Evolutionary conservation across 2,113 vertebrate genomes (phyloP), one percentile per base, ranked within the genome.

Genomic region (Perca schrenkii): DNA sequence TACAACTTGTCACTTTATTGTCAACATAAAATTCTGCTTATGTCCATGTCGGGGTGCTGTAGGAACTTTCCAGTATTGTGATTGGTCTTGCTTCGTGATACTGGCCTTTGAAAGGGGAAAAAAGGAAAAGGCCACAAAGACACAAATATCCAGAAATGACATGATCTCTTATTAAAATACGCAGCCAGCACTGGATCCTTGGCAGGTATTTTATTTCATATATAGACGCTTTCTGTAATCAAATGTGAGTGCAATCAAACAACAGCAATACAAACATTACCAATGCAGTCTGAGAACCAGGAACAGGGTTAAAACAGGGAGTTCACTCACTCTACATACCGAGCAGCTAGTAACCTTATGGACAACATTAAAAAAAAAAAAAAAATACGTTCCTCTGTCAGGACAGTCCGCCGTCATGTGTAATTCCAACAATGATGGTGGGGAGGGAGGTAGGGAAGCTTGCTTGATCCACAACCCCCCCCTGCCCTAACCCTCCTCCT

Each of bases 171-270:
- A 79, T 75, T 75, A 74, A 91, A 78, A 84, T 80, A 90, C 67
- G 56, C 86, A 76, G 79, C 74, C 82, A 90, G 80, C 82, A 89
- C 74, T 40, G 79, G 73, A 64, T 89, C 93, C 91, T 92, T 94
- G 91, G 92, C 88, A 93, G 94, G 92, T 91, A 93, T 93, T 94
- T 96, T 94, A 94, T 94, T 93, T 95, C 92, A 94, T 94, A 95
- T 95, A 95, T 96, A 95, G 90, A 94, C 89, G 91, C 90, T 94
- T 94, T 94, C 93, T 93, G 92, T 94, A 95, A 95, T 94, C 94
- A 95, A 96, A 95, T 94, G 92, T 93, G 94, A 95, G 94, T 94
- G 95, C 95, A 97, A 97, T 97, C 95, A 97, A 99, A 97, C 96
- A 97, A 97, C 96, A 97, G 95, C 97, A 97, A 95, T 96, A 97